Evolutionary conservation across 2,113 vertebrate species (phyloP).

Genomic region (Plecotus auritus): DNA sequence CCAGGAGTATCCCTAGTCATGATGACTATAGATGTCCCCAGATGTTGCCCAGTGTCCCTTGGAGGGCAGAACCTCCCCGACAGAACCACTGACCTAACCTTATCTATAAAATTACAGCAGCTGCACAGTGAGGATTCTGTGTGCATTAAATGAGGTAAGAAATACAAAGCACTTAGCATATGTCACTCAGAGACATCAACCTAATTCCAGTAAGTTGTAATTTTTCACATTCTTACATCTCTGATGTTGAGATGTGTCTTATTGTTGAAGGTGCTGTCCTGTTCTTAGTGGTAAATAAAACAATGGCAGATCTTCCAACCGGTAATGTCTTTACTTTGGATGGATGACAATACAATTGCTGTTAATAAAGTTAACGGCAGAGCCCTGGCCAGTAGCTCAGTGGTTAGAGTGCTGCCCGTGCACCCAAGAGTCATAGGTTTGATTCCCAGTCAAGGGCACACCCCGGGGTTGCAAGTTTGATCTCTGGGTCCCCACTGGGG

Average conservation of each 20-base stretch:
- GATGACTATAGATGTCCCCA: neutral
- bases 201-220: accelerated
- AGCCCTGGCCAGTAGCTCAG: no score
- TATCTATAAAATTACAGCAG: neutral
- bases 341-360: accelerated
- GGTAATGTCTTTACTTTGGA: accelerated
- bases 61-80: neutral
- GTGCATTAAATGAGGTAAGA: no score
- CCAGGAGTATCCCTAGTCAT: neutral
- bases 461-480: no score
- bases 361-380: neutral
- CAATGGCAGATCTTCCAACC: neutral
- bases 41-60: neutral
- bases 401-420: no score
- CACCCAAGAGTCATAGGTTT: no score
- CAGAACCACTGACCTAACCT: no score
- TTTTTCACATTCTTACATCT: accelerated
- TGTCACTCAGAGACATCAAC: neutral
- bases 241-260: neutral
- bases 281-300: neutral
- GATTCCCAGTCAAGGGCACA: no score
- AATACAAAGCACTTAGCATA: accelerated
- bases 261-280: accelerated
- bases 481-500: no score
- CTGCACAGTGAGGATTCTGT: accelerated